Percentiles rank a stretch among this genome's conserved stretches.
These are phyloP conservation scores for Cerastoderma edule DNA, from an alignment of 2,888 invertebrate genomes.

Conservation along the genomic window DNA sequence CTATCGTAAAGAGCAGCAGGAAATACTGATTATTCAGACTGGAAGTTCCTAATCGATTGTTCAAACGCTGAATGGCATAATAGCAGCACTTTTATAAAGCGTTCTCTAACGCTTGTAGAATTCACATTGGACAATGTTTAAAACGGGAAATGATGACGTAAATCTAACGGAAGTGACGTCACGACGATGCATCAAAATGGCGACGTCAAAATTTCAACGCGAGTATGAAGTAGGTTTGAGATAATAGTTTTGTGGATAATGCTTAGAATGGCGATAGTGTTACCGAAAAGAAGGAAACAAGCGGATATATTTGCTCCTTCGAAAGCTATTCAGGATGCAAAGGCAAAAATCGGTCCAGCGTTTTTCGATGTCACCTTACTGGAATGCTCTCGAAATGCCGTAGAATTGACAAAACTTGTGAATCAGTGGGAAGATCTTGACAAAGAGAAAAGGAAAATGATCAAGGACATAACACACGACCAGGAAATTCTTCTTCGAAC, in stretches of 20 bases:
- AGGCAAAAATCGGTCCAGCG: slow-evolving; percentile 65
- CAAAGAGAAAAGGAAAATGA: slow-evolving; percentile 55
- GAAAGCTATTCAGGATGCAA: slow-evolving; percentile 66
- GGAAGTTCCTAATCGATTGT: no score
- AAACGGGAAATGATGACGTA: slow-evolving; percentile 14
- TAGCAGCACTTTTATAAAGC: no score
- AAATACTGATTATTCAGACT: no score
- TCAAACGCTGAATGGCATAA: no score
- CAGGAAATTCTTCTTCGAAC: slow-evolving; percentile 59
- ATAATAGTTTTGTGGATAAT: no score
- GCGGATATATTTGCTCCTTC: slow-evolving; percentile 61
- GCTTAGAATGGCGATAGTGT: slow-evolving; percentile 44
- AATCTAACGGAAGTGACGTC: slow-evolving; percentile 7
- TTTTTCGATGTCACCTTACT: slow-evolving; percentile 65
- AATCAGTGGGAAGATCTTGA: slow-evolving; percentile 65
- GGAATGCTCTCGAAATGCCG: slow-evolving; percentile 71
- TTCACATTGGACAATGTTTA: no score
- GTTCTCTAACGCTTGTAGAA: no score
- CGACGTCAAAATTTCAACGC: not conserved
- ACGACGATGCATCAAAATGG: not conserved
- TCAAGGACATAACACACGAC: slow-evolving; percentile 56
- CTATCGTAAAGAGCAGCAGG: no score
- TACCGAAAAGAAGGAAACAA: slow-evolving; percentile 40
- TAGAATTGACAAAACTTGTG: slow-evolving; percentile 67
- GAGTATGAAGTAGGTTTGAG: not conserved